Evolutionary conservation across 2,888 invertebrate species (phyloP).

Genomic region (Polydrusus pterygomalis): DNA sequence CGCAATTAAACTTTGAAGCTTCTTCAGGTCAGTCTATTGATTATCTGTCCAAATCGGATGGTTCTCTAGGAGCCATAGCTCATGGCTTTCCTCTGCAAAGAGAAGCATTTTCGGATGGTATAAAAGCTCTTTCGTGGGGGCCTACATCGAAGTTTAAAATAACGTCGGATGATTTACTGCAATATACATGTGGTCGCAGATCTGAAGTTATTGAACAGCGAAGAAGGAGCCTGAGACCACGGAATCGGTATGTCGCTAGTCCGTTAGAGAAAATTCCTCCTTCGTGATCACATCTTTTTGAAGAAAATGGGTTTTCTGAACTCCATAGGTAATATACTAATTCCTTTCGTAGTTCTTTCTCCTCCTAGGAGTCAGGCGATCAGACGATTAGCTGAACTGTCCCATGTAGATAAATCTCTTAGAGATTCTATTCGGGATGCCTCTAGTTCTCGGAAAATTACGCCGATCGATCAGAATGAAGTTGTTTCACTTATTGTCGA

Average conservation of each 20-base stretch:
- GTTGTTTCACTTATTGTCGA: conserved; percentile 30
- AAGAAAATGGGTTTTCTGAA: neutral
- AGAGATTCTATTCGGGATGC: neutral
- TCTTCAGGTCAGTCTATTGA: neutral
- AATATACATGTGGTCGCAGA: conserved; percentile 45
- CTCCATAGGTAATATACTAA: conserved; percentile 30
- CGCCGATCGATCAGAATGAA: too few species aligned
- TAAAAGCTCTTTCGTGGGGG: conserved; percentile 20
- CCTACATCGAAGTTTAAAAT: conserved; percentile 39
- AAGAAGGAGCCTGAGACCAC: conserved; percentile 40
- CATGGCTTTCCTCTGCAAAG: conserved; percentile 43
- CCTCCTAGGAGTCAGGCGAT: neutral
- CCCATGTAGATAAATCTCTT: neutral
- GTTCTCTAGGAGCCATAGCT: conserved; percentile 28
- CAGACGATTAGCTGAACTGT: neutral
- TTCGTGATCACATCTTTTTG: conserved; percentile 42
- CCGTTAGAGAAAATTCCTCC: conserved; percentile 36
- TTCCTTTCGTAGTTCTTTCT: conserved; percentile 20
- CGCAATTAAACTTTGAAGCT: neutral
- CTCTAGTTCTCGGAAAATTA: neutral
- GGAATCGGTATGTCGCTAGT: conserved; percentile 23
- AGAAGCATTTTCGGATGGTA: conserved; percentile 33
- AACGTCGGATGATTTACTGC: conserved; percentile 53
- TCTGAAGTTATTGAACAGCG: conserved; percentile 49
- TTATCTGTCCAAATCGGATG: conserved; percentile 26